These are phyloP conservation scores for Macrocentrus cingulum DNA, from an alignment of 1,140 invertebrate species.

Conservation along the genomic window DNA sequence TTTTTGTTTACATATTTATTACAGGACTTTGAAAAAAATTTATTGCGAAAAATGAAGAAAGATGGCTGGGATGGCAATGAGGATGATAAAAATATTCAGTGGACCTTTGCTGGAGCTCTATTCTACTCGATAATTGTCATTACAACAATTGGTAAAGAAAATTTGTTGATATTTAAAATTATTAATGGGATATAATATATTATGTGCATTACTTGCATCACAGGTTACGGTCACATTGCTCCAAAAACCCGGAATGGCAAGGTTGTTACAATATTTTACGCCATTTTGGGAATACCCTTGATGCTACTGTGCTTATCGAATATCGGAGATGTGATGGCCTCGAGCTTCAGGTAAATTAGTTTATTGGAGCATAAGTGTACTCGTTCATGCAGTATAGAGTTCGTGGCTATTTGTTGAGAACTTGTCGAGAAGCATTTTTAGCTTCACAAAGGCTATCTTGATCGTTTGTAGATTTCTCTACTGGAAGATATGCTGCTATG, in stretches of 20 bases:
- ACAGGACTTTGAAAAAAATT: conserved; percentile 77
- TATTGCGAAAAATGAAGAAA: conserved; percentile 82
- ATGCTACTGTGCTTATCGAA: conserved; percentile 93
- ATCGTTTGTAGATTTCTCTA: conserved; percentile 73
- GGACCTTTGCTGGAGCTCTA: conserved; percentile 88
- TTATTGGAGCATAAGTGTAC: conserved; percentile 10
- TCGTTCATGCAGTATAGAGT: conserved; percentile 3
- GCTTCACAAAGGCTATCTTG: neutral
- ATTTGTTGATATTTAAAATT: too few species aligned
- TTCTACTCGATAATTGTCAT: conserved; percentile 98
- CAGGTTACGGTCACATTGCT: conserved; percentile 94
- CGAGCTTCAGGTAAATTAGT: conserved; percentile 74
- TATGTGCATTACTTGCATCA: too few species aligned
- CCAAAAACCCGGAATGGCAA: conserved; percentile 91
- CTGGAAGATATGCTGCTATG: conserved; percentile 87
- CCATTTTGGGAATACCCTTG: conserved; percentile 90
- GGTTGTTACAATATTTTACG: conserved; percentile 93
- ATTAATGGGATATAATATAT: too few species aligned
- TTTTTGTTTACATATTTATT: neutral
- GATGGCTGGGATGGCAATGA: conserved; percentile 92
- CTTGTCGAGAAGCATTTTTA: neutral
- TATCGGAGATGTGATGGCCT: conserved; percentile 95
- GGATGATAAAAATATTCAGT: conserved; percentile 73
- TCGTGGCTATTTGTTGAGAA: neutral
- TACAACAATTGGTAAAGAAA: conserved; percentile 65